Evolutionary conservation across 2,888 invertebrate genomes (phyloP), one percentile per base, ranked within the genome.

Genomic region (Ephialtes manifestator): DNA sequence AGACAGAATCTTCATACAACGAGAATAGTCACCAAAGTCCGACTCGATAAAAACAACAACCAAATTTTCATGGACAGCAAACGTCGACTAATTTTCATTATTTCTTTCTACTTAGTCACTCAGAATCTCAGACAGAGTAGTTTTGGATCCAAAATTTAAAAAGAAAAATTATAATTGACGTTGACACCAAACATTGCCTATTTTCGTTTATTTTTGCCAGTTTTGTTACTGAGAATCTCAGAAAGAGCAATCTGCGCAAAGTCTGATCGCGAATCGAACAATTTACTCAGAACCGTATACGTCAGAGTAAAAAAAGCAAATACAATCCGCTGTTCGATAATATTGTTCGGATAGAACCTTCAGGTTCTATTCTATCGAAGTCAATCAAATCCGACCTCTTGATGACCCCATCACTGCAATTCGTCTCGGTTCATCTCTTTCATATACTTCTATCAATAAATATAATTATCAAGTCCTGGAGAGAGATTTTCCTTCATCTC

Each of bases 381-480:
- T 81, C 67, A 84, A 84, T 84, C 65, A 81, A 77, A 74, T 72
- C 43, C 67, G 81, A 84, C 72, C 84, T 48, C 24, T 55, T 67
- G 55, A 67, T 39, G 79, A 81, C 77, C 79, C 77, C 81, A 81
- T 81, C 81, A 60, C 70, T 63, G 55, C 78, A 84, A 78, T 78
- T 78, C 68, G 24, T 46, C 74, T 20, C 60, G 72, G 72, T 71
- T 77, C 77, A 81, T 81, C 81, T 63, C 72, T 67, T 70, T 75
- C 80, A 79, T 60, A 70, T 35, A 43, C 65, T 24, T 76, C 55
- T 35, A 65, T 58, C 72, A 74, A 84, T 81, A 68, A 84, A 81
- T 75, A 84, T 84, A 84, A 81, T 84, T 78, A 74, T 84, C 78
- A 68, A 74, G 51, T 46, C 31, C 75, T 35, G 68, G 8, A 35